Evolutionary conservation across 2,888 invertebrate genomes (phyloP).

Genomic region (Pristionchus exspectatus): DNA sequence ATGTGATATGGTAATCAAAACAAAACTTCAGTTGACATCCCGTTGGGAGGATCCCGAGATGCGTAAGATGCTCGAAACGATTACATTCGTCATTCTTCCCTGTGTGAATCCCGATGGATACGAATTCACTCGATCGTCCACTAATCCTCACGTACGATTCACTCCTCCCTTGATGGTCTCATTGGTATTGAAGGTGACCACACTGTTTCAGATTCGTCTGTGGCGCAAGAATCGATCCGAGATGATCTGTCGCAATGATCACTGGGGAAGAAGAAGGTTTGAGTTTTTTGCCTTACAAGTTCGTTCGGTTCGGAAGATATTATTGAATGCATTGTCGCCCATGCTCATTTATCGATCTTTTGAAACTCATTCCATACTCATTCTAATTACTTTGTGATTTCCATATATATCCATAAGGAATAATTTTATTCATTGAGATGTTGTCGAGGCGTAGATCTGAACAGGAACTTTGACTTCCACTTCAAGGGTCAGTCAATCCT

Average conservation of each 20-base stretch:
- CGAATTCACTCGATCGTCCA: slow-evolving; percentile 75
- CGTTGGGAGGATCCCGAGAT: slow-evolving; percentile 74
- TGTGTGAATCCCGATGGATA: slow-evolving; percentile 78
- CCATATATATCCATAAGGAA: too few relatives aligned
- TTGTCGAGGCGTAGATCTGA: slow-evolving; percentile 78
- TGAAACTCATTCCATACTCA: neutral
- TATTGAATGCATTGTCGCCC: too few relatives aligned
- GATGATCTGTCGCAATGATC: slow-evolving; percentile 72
- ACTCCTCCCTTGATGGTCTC: neutral
- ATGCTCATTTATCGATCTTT: neutral
- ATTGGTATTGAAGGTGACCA: neutral
- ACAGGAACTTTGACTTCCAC: slow-evolving; percentile 78
- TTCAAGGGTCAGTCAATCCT: slow-evolving; percentile 67
- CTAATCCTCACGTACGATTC: slow-evolving; percentile 68
- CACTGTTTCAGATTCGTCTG: slow-evolving; percentile 69
- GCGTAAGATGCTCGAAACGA: slow-evolving; percentile 70
- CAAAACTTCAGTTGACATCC: slow-evolving; percentile 69
- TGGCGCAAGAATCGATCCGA: slow-evolving; percentile 78
- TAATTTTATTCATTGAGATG: slow-evolving; percentile 59
- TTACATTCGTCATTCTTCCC: slow-evolving; percentile 77
- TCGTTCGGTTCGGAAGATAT: too few relatives aligned
- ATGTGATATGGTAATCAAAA: slow-evolving; percentile 19
- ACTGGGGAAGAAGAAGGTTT: slow-evolving; percentile 71
- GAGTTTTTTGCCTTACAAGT: too few relatives aligned
- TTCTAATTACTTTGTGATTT: too few relatives aligned